Base-by-base conservation (phyloP, 2,797 vertebrate genomes). In the Agapornis canus region DNA sequence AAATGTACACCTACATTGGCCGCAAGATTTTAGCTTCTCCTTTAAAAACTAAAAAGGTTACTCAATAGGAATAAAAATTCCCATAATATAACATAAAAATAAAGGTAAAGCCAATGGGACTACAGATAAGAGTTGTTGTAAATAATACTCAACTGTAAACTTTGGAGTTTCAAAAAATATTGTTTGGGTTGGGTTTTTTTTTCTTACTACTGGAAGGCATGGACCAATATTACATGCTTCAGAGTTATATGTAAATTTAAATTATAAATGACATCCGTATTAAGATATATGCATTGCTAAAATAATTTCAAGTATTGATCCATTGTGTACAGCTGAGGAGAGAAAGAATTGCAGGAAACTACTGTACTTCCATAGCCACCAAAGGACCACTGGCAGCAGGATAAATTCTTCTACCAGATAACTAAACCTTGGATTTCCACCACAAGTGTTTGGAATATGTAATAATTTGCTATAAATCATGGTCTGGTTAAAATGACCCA, bases 41-140 rank as follows among this genome's bases (percentile, higher is more conserved):
- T 89, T 90, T 95, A 95, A 89, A 96, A 94, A 88, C 47, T 94
- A 96, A 97, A 96, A 96, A 96, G 92, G 37, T 96, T 93, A 83
- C 84, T 97, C 63, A 96, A 88, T 95, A 97, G 89, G 85, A 89
- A 88, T 88, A 90, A 94, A 90, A 91, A 76, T 59, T 69, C 54
- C 45, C 71, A 39, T 92, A 89, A 86, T 18, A 52, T 93, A 82
- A 87, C 60, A 88, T 90, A 95, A 80, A 61, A 86, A 61, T 57
- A 80, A 94, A 96, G 82, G 65, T 90, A 88, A 95, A 93, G 17
- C 40, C 5, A 86, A 71, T 51, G 79, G 37, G 27, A 82, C 75
- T 68, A 43, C 35, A 87, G n/a, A 54, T 57, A 75, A 87, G 43
- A 65, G 35, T 43, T 77, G 42, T 49, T 80, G 49, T 72, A 87